phyloP scores from a whole-genome alignment of 64 coral and sea anemone genomes.

The Porites australiensis region DNA sequence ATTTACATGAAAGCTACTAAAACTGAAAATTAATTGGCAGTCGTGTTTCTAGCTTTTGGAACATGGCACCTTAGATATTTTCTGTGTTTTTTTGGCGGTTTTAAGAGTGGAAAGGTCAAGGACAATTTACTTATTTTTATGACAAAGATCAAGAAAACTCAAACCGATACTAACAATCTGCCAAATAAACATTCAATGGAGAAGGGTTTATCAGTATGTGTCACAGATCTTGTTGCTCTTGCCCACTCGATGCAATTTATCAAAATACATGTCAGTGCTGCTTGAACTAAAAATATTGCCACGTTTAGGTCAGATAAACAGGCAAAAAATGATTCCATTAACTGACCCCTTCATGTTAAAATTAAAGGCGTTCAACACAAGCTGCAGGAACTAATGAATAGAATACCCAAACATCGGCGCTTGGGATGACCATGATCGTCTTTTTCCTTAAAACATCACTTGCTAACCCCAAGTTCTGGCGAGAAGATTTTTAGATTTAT shows the following conservation, averaged over 20 bases:
- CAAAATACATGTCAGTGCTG: slow-evolving; percentile 28
- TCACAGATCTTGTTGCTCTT: slow-evolving; percentile 13
- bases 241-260: slow-evolving; percentile 36
- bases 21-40: too few species aligned
- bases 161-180: background rate
- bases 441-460: too few species aligned
- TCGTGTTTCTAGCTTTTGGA: background rate
- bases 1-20: too few species aligned
- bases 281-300: slow-evolving; percentile 34
- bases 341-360: slow-evolving; percentile 1
- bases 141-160: background rate
- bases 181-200: background rate
- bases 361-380: background rate
- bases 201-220: background rate
- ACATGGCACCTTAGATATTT: background rate
- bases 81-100: background rate
- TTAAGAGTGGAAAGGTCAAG: background rate
- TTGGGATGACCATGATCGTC: too few species aligned
- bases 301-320: slow-evolving; percentile 37
- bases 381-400: too few species aligned
- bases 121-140: too few species aligned
- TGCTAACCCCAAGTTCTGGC: too few species aligned
- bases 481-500: too few species aligned
- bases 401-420: too few species aligned
- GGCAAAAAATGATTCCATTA: slow-evolving; percentile 31